phyloP scores from a whole-genome alignment of 2,113 vertebrate genomes.

The Crotophaga sulcirostris region DNA sequence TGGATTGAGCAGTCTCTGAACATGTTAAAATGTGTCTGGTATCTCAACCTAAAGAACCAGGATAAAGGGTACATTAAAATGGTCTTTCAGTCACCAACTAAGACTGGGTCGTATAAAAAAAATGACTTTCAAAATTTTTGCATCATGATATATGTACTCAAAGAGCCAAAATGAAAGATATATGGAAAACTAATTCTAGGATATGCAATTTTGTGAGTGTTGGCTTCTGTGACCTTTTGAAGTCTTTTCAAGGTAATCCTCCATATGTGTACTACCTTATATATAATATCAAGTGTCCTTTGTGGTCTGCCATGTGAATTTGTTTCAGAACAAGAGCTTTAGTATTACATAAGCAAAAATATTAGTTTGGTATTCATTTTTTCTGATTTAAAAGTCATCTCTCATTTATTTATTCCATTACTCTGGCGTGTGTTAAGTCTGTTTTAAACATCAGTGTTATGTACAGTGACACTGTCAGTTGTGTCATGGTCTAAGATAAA shows the following conservation, averaged over 20 bases:
- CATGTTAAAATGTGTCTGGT: background rate
- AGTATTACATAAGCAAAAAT: background rate
- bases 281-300: background rate
- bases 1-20: background rate
- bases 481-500: background rate
- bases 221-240: background rate
- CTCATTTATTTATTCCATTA: slow-evolving; percentile 9
- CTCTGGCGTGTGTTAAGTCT: background rate
- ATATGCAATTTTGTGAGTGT: background rate
- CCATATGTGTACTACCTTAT: background rate
- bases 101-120: background rate
- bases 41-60: background rate
- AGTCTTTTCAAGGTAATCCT: background rate
- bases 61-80: background rate
- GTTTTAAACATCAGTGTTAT: background rate
- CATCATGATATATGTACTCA: background rate
- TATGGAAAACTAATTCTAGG: background rate
- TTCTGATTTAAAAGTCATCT: slow-evolving; percentile 20
- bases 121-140: background rate
- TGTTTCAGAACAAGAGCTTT: background rate
- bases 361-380: background rate
- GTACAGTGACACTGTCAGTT: background rate
- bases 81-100: background rate
- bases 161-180: background rate
- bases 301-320: background rate